Evolutionary conservation across 2,888 invertebrate genomes (phyloP).

Genomic region (Rhagium mordax): DNA sequence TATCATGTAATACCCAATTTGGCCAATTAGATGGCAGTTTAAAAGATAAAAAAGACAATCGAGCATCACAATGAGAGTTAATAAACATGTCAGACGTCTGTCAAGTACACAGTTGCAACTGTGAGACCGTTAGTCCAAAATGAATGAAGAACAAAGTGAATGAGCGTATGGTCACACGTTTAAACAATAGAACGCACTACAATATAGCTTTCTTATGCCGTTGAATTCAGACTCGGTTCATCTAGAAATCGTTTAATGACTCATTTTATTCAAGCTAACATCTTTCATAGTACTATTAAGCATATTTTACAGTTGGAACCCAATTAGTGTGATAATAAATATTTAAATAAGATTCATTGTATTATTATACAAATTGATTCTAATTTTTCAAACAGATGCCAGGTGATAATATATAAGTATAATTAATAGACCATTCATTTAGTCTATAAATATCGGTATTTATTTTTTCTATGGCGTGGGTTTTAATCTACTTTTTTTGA

Average conservation of each 20-base stretch:
- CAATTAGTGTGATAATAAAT: slow-evolving; percentile 10
- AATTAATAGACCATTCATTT: slow-evolving; percentile 1
- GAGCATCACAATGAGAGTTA: slow-evolving; percentile 50
- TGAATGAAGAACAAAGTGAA: slow-evolving; percentile 56
- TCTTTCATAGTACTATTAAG: background rate
- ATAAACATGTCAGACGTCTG: slow-evolving; percentile 54
- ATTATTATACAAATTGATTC: background rate
- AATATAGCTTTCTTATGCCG: slow-evolving; percentile 18
- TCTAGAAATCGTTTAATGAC: slow-evolving; percentile 19
- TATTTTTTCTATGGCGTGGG: background rate
- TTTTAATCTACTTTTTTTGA: background rate
- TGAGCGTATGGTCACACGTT: slow-evolving; percentile 56
- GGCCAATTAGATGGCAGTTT: slow-evolving; percentile 46
- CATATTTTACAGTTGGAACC: background rate
- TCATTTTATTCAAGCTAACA: slow-evolving; percentile 17
- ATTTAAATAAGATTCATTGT: slow-evolving; percentile 16
- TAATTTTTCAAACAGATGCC: background rate
- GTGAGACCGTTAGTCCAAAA: slow-evolving; percentile 53
- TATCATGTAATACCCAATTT: slow-evolving; percentile 20
- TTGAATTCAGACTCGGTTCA: background rate
- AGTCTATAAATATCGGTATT: background rate
- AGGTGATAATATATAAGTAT: slow-evolving; percentile 7
- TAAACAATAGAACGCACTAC: slow-evolving; percentile 50
- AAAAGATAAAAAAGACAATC: slow-evolving; percentile 49
- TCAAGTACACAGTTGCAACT: slow-evolving; percentile 49